Percentiles rank a stretch among this genome's conserved stretches.
These are phyloP conservation scores for Mastomys natalensis DNA, from an alignment of 2,113 vertebrate species.

Conservation along the genomic window DNA sequence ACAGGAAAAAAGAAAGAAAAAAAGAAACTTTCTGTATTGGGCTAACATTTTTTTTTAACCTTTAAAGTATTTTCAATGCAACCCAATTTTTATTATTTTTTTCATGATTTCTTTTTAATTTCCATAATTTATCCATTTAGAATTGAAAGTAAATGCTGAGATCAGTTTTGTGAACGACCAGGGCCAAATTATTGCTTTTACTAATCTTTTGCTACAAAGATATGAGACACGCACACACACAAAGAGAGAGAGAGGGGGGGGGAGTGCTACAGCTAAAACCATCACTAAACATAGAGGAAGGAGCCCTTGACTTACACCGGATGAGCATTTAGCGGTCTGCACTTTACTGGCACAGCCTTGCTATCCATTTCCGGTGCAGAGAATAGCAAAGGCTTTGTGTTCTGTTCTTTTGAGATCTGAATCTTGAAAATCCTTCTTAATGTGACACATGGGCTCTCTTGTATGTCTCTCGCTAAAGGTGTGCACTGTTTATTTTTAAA, in stretches of 20 bases:
- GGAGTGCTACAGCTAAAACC: background rate
- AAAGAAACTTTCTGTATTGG: background rate
- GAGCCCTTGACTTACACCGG: background rate
- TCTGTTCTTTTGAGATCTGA: background rate
- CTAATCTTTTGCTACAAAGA: background rate
- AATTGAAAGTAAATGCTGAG: background rate
- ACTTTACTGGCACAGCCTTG: background rate
- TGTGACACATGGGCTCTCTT: background rate
- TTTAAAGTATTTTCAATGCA: background rate
- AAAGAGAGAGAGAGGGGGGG: background rate
- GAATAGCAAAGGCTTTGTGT: background rate
- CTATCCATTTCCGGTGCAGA: background rate
- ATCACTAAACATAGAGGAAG: background rate
- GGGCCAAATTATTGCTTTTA: background rate
- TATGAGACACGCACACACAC: too few species aligned
- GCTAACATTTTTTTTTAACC: background rate
- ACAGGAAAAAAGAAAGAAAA: too few species aligned
- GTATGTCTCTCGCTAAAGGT: background rate
- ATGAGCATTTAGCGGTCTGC: background rate
- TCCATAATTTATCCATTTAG: background rate
- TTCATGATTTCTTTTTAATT: background rate
- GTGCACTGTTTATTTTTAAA: constrained; percentile 2
- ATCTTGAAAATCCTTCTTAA: background rate
- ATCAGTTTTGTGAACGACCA: background rate
- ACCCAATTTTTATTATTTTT: background rate